Percentiles rank a stretch among this genome's conserved stretches.
Conservation (phyloP, 1,140 invertebrate species). For the Pinna nobilis region DNA sequence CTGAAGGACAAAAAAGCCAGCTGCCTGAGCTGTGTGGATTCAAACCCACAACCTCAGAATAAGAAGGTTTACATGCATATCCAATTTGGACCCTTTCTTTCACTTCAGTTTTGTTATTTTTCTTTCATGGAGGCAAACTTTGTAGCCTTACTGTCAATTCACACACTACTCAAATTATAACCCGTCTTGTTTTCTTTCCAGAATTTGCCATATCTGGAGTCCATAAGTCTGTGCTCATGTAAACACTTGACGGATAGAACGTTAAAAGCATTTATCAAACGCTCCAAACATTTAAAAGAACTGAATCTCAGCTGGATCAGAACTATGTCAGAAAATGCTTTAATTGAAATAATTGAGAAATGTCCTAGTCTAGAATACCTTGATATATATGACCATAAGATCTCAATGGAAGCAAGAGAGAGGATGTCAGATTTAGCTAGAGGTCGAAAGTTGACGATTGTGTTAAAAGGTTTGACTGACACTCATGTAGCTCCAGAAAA, state of each 20-base stretch:
- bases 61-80: too few species aligned
- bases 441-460: slow-evolving; percentile 33
- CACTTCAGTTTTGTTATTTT: too few species aligned
- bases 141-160: too few species aligned
- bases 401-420: slow-evolving; percentile 35
- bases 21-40: too few species aligned
- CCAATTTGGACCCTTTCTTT: too few species aligned
- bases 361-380: slow-evolving; percentile 40
- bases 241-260: slow-evolving; percentile 58
- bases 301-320: slow-evolving; percentile 50
- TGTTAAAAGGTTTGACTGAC: slow-evolving; percentile 34
- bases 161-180: too few species aligned
- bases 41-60: too few species aligned
- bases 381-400: slow-evolving; percentile 54
- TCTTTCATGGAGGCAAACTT: too few species aligned
- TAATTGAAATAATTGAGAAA: slow-evolving; percentile 42
- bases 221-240: slow-evolving; percentile 55
- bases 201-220: slow-evolving; percentile 55
- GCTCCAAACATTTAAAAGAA: slow-evolving; percentile 39
- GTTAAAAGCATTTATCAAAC: slow-evolving; percentile 43
- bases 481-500: slow-evolving; percentile 38
- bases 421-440: slow-evolving; percentile 40
- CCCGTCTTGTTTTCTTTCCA: slow-evolving; percentile 38
- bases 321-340: slow-evolving; percentile 46
- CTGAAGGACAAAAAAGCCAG: too few species aligned